These are phyloP conservation scores for Rhamphomyia laevipes DNA, from an alignment of 2,888 invertebrate species.

Conservation along the genomic window DNA sequence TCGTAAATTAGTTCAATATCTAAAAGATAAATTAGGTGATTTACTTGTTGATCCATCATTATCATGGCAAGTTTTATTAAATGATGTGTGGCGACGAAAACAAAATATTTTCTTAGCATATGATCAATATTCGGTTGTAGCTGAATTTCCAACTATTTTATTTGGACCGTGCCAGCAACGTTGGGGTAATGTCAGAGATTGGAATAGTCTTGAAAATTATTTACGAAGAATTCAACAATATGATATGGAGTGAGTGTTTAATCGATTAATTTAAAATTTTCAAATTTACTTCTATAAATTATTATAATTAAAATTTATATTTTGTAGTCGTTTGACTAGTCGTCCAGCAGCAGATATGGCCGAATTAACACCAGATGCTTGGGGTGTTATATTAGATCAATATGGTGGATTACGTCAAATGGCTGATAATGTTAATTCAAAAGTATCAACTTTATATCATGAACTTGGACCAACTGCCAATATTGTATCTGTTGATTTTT, in stretches of 20 bases:
- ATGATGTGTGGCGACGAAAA: conserved; percentile 40
- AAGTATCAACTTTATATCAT: conserved; percentile 45
- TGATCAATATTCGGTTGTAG: conserved; percentile 35
- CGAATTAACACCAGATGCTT: conserved; percentile 50
- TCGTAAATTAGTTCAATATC: conserved; percentile 40
- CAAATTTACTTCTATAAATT: neutral
- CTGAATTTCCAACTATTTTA: conserved; percentile 31
- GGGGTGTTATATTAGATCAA: conserved; percentile 45
- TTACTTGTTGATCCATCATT: conserved; percentile 40
- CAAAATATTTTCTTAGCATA: conserved; percentile 44
- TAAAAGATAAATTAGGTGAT: conserved; percentile 43
- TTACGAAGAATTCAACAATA: conserved; percentile 26
- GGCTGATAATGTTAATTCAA: conserved; percentile 49
- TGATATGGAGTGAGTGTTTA: conserved; percentile 29
- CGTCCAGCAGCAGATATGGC: conserved; percentile 52
- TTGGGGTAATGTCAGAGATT: conserved; percentile 53
- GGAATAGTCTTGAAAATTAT: conserved; percentile 42
- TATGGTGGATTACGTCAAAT: conserved; percentile 48
- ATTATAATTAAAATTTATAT: neutral
- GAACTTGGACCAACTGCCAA: conserved; percentile 43
- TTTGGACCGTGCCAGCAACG: conserved; percentile 49
- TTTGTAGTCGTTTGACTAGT: conserved; percentile 25
- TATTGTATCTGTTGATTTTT: conserved; percentile 51
- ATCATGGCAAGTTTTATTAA: conserved; percentile 39
- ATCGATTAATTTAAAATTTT: conserved; percentile 18